Evolutionary conservation across 2,113 vertebrate species (phyloP).

Genomic region (Sigmodon hispidus): DNA sequence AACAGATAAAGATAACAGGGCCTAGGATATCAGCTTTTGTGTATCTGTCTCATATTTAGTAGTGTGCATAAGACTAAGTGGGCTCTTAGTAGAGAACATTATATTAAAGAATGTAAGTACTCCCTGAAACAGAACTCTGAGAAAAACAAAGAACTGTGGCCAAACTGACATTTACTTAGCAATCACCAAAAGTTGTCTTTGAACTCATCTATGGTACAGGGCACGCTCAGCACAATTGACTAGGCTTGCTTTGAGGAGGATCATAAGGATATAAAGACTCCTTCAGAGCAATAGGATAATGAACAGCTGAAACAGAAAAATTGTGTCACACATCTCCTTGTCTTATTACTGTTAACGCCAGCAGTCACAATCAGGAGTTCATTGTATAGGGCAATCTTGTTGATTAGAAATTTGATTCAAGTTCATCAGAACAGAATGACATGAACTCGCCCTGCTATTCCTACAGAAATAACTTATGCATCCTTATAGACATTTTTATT

Average conservation of each 20-base stretch:
- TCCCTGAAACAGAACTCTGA: conserved; percentile 57
- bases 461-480: conserved; percentile 84
- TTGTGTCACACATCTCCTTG: conserved; percentile 86
- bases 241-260: conserved; percentile 83
- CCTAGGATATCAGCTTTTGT: conserved; percentile 7
- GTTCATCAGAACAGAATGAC: conserved; percentile 88
- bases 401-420: conserved; percentile 90
- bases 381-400: conserved; percentile 91
- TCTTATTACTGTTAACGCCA: conserved; percentile 89
- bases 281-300: conserved; percentile 83
- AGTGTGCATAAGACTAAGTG: neutral
- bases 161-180: conserved; percentile 74
- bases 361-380: conserved; percentile 90
- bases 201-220: conserved; percentile 55
- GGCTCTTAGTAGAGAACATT: conserved; percentile 34
- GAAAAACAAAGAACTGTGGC: conserved; percentile 48
- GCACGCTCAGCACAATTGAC: conserved; percentile 85
- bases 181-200: conserved; percentile 83
- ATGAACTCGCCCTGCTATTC: conserved; percentile 83
- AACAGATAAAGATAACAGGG: conserved; percentile 67
- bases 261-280: conserved; percentile 83
- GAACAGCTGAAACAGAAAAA: conserved; percentile 88
- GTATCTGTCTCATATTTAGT: conserved; percentile 40
- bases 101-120: conserved; percentile 62
- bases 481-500: conserved; percentile 80